phyloP scores from a whole-genome alignment of 2,888 invertebrate species.

The Sphinx pinastri region DNA sequence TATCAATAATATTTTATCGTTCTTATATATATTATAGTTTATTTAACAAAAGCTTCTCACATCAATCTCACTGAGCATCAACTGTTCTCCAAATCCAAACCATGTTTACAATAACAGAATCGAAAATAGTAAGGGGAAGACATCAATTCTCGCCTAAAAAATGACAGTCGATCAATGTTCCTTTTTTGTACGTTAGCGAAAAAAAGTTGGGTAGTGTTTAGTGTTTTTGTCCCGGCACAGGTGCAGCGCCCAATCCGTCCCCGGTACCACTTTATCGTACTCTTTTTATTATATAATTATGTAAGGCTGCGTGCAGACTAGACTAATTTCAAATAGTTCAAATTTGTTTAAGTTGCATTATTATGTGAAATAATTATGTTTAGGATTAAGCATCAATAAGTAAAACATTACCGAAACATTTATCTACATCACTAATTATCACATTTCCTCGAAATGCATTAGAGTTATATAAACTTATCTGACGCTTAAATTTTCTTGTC shows the following conservation, averaged over 20 bases:
- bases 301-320: slow-evolving; percentile 3
- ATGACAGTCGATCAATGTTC: slow-evolving; percentile 48
- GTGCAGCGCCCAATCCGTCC: slow-evolving; percentile 47
- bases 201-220: slow-evolving; percentile 49
- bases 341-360: not conserved
- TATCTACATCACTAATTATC: no score
- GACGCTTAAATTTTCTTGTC: no score
- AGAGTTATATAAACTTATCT: no score
- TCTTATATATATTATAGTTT: no score
- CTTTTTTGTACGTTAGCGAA: slow-evolving; percentile 46
- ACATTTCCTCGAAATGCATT: no score
- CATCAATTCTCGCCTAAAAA: slow-evolving; percentile 30
- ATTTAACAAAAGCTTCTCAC: no score
- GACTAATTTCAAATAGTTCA: no score
- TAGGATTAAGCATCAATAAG: no score
- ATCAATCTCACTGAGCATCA: not conserved
- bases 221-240: slow-evolving; percentile 51
- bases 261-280: not conserved
- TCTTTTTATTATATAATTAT: slow-evolving; percentile 23
- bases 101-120: slow-evolving; percentile 28
- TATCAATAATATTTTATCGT: no score
- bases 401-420: no score
- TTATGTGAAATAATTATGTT: no score
- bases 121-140: slow-evolving; percentile 16
- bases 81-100: slow-evolving; percentile 26